Conservation (phyloP, 2,113 vertebrate species). For the Mastomys natalensis region DNA sequence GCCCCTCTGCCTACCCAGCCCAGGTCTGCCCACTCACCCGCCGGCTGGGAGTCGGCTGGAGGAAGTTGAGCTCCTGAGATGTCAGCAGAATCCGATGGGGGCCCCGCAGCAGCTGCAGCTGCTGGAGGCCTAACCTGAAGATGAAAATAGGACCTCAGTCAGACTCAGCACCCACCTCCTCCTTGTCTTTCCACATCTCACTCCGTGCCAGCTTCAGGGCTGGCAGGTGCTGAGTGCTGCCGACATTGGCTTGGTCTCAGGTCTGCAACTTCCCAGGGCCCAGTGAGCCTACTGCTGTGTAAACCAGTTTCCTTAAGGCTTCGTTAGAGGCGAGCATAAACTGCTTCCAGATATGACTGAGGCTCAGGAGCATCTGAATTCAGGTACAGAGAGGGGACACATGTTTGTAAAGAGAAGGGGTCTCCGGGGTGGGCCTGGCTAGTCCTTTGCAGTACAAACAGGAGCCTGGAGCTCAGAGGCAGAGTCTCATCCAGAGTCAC, state of each 20-base stretch:
- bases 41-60: slow-evolving; percentile 90
- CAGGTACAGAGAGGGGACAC: not conserved
- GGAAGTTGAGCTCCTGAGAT: slow-evolving; percentile 92
- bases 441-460: not conserved
- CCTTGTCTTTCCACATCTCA: not conserved
- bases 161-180: not conserved
- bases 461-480: not conserved
- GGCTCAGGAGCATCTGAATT: not conserved
- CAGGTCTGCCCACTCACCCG: slow-evolving; percentile 78
- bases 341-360: not conserved
- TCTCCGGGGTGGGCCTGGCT: no score
- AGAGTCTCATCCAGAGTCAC: not conserved
- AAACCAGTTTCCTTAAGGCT: not conserved
- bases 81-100: slow-evolving; percentile 92
- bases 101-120: slow-evolving; percentile 90
- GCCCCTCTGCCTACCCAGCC: not conserved
- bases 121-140: slow-evolving; percentile 89
- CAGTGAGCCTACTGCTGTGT: not conserved
- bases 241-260: not conserved
- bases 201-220: not conserved
- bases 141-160: not conserved
- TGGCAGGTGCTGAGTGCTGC: not conserved
- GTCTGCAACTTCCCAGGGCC: not conserved
- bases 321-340: not conserved
- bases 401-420: not conserved